A percentile compares a stretch with the other conserved stretches of the same genome.
Conservation (phyloP, 2,888 invertebrate genomes). For the Podabrus alpinus region DNA sequence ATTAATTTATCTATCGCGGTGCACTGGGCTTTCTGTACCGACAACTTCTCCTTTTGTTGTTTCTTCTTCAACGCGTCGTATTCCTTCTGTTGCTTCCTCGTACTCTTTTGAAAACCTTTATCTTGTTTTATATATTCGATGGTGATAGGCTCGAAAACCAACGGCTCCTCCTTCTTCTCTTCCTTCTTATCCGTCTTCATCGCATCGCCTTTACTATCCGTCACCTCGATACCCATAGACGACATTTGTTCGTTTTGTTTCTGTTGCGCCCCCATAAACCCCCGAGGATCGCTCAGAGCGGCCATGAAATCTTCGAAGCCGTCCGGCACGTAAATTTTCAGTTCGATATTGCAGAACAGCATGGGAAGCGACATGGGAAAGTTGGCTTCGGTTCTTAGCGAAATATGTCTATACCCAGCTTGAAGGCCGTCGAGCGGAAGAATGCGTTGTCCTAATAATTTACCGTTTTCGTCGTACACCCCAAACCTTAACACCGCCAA, state of each 20-base stretch:
- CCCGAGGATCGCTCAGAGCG: constrained; percentile 92
- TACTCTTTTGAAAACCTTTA: constrained; percentile 89
- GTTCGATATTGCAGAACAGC: constrained; percentile 97
- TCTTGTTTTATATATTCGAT: constrained; percentile 84
- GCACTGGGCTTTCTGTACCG: constrained; percentile 91
- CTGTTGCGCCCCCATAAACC: constrained; percentile 85
- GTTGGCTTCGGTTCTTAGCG: constrained; percentile 96
- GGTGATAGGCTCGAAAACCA: constrained; percentile 90
- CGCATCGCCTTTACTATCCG: constrained; percentile 59
- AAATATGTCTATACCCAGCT: constrained; percentile 97
- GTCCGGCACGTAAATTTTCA: constrained; percentile 99
- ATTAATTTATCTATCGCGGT: constrained; percentile 89
- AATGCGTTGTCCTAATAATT: constrained; percentile 94
- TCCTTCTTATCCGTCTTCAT: constrained; percentile 68
- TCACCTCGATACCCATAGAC: constrained; percentile 86
- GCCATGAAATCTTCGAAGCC: constrained; percentile 99
- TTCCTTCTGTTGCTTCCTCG: constrained; percentile 96
- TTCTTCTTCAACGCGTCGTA: constrained; percentile 88
- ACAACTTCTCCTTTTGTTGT: constrained; percentile 88
- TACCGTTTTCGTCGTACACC: constrained; percentile 97
- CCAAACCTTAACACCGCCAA: constrained; percentile 96
- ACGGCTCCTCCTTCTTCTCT: constrained; percentile 74
- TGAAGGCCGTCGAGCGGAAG: constrained; percentile 97
- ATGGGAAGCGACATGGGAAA: constrained; percentile 99
- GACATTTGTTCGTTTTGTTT: constrained; percentile 91